These are phyloP conservation scores for Eupithecia vulgata DNA, from an alignment of 2,888 invertebrate genomes.

Conservation along the genomic window DNA sequence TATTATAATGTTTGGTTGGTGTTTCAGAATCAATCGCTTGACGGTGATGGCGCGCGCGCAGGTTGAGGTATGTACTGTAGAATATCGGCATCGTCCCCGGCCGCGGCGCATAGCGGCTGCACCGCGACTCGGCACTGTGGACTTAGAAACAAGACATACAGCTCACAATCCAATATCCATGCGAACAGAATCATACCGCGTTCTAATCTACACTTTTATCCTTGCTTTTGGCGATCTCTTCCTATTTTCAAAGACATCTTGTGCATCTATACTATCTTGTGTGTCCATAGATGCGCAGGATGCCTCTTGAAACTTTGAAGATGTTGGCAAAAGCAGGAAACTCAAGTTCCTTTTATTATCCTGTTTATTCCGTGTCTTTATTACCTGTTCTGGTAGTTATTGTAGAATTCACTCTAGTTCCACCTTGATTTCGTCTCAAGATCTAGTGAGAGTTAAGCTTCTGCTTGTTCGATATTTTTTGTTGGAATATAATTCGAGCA, in stretches of 20 bases:
- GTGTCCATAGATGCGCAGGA: slow-evolving; percentile 11
- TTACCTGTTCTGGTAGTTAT: background rate
- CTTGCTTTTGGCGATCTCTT: background rate
- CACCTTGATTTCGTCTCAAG: background rate
- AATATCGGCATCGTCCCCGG: slow-evolving; percentile 33
- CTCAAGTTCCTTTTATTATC: background rate
- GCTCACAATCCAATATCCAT: slow-evolving; percentile 22
- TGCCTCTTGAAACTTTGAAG: slow-evolving; percentile 3
- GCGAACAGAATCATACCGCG: slow-evolving; percentile 9
- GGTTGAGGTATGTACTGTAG: slow-evolving; percentile 55
- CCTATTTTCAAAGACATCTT: slow-evolving; percentile 13
- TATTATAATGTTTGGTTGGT: background rate
- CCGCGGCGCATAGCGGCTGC: slow-evolving; percentile 32
- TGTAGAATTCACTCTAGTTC: background rate
- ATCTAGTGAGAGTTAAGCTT: slow-evolving; percentile 16
- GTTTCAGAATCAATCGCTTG: slow-evolving; percentile 58
- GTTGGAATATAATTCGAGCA: slow-evolving; percentile 11
- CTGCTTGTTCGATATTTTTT: slow-evolving; percentile 16
- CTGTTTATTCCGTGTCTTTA: background rate
- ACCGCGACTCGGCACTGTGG: slow-evolving; percentile 35
- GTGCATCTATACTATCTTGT: background rate
- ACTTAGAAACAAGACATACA: slow-evolving; percentile 35
- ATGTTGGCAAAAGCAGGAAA: background rate
- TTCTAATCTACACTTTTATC: background rate
- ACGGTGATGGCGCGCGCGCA: slow-evolving; percentile 57